Evolutionary conservation across 1,140 invertebrate genomes (phyloP), one percentile per base, ranked within the genome.

Genomic region (Pseudoatta argentina): DNA sequence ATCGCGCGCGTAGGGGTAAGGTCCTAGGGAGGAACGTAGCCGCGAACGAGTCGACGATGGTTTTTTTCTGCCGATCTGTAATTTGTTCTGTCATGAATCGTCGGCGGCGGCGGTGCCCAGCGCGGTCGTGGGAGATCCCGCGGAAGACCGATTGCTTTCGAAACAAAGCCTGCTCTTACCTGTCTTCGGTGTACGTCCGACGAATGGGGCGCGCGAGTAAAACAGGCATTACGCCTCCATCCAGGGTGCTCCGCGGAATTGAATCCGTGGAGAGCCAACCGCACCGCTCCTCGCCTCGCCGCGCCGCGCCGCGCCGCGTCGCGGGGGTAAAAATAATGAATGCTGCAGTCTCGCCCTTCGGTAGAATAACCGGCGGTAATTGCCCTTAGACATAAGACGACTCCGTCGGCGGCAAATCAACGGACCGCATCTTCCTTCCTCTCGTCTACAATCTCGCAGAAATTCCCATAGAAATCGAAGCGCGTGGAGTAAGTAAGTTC

Each of bases 51-150:
- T 24, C 69, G 69, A 44, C 53, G 78, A 71, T 71, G 51, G 51
- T 81, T 69, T 83, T 83, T 83, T 83, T 83, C 79, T 83, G 69
- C 69, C 79, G 55, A 83, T 83, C 79, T 83, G 79, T 83, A 83
- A 83, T 83, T 83, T 83, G 79, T 83, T 83, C 79, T 83, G 79
- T 83, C 79, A 75, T 83, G 79, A 83, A 83, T 75, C 79, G 69
- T 73, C 69, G 79, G 53, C 77, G 53, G 64, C 55, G 21, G 55
- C 75, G 72, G 30, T 34, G 57, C 59, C 39, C 39, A 27, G 55
- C 67, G 39, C 79, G 79, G 67, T 82, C 79, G 79, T 82, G 79
- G 79, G 79, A 82, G 79, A 82, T 48, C 79, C 79, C 34, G 48
- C 79, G 55, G 79, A 82, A 82, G 79, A 83, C 79, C 79, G 79